phyloP scores from a whole-genome alignment of 1,140 invertebrate genomes.

The Lasioglossum baleicum region DNA sequence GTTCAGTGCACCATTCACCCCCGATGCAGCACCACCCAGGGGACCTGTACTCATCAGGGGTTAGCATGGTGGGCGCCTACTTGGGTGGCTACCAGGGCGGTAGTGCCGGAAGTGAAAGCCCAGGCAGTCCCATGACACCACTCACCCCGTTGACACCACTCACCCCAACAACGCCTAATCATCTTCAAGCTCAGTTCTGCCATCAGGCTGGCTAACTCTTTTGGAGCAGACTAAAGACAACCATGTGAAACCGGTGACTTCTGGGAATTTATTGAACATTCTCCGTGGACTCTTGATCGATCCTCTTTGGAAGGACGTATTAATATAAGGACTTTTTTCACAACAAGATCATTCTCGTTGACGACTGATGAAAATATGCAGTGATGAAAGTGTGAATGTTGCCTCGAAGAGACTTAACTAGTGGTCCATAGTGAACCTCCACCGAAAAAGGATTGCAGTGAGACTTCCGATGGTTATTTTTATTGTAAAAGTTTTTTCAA shows the following conservation, averaged over 20 bases:
- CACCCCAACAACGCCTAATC: conserved; percentile 71
- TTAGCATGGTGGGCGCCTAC: conserved; percentile 68
- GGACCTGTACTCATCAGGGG: conserved; percentile 65
- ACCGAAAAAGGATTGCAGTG: too few relatives aligned
- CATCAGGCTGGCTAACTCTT: conserved; percentile 65
- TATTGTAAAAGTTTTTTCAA: too few relatives aligned
- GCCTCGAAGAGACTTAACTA: neutral
- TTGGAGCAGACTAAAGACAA: neutral
- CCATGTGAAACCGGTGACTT: neutral
- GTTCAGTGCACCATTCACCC: conserved; percentile 70
- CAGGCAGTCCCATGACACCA: conserved; percentile 70
- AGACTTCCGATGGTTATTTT: neutral
- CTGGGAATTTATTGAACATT: neutral
- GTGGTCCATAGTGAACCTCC: neutral
- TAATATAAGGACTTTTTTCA: too few relatives aligned
- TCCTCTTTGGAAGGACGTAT: neutral
- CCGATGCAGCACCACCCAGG: conserved; percentile 69
- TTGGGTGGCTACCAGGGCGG: conserved; percentile 69
- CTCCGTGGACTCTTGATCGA: neutral
- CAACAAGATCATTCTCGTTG: neutral
- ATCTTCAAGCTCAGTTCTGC: conserved; percentile 69
- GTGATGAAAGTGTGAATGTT: neutral
- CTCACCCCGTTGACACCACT: conserved; percentile 70
- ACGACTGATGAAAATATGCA: neutral
- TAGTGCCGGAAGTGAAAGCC: conserved; percentile 71